Evolutionary conservation across 1,140 invertebrate species (phyloP).

Genomic region (Augochlora pura): DNA sequence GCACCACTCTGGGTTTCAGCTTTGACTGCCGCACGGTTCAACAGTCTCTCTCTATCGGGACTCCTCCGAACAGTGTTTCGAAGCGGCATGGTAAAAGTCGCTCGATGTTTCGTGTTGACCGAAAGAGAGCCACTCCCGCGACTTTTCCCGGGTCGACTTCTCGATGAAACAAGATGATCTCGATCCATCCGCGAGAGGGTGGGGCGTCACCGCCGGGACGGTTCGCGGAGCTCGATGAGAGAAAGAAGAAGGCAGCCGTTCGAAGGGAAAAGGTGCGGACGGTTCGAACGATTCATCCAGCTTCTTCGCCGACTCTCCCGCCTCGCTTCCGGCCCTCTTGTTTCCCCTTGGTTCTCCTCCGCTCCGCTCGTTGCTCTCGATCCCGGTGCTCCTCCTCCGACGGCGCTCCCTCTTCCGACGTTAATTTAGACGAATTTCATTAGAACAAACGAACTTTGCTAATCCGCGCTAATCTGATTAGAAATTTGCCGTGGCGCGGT

Average conservation of each 20-base stretch:
- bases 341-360: background rate
- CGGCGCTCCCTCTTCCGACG: conserved; percentile 54
- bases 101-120: too few relatives aligned
- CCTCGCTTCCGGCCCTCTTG: background rate
- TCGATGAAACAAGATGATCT: too few relatives aligned
- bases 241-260: background rate
- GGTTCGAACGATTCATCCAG: background rate
- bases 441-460: conserved; percentile 81
- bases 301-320: background rate
- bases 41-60: too few relatives aligned
- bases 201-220: too few relatives aligned
- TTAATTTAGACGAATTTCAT: conserved; percentile 80
- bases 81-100: too few relatives aligned
- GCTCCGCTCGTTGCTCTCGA: conserved; percentile 32
- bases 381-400: conserved; percentile 16
- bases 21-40: too few relatives aligned
- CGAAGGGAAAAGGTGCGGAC: background rate
- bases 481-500: conserved; percentile 76
- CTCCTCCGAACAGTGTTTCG: too few relatives aligned
- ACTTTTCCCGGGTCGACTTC: too few relatives aligned
- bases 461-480: conserved; percentile 80
- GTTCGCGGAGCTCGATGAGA: too few relatives aligned
- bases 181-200: too few relatives aligned
- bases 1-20: too few relatives aligned
- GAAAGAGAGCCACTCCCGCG: too few relatives aligned